Conservation (phyloP, 2,797 vertebrate genomes). For the Otolemur crassicaudatus region DNA sequence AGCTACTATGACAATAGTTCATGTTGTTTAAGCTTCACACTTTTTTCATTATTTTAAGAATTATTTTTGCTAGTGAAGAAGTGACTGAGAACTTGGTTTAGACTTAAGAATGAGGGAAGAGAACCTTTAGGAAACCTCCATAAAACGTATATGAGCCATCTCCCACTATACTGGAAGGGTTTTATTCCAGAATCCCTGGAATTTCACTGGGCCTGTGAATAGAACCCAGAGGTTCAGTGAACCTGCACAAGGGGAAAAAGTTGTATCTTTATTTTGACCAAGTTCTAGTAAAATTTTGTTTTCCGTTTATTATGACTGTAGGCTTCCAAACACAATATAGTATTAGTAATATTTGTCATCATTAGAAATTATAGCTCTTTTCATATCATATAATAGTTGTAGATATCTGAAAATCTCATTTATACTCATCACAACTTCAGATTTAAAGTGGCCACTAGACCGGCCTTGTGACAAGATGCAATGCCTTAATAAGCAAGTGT, state of each 20-base stretch:
- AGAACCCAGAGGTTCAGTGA: neutral
- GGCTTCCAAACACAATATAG: neutral
- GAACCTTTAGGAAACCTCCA: neutral
- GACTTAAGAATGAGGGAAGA: neutral
- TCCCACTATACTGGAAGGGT: neutral
- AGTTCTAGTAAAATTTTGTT: neutral
- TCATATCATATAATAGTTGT: neutral
- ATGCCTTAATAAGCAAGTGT: neutral
- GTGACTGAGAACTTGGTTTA: neutral
- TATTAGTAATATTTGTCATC: neutral
- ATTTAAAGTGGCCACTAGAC: neutral
- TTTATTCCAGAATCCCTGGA: neutral
- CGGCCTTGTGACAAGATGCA: neutral
- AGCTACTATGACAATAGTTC: neutral
- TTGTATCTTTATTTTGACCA: constrained; percentile 16
- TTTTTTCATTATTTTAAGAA: neutral
- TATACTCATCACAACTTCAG: neutral
- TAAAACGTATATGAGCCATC: neutral
- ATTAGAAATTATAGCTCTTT: constrained; percentile 30
- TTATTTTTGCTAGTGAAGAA: neutral
- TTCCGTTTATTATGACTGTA: neutral
- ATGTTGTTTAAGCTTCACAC: neutral
- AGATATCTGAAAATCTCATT: neutral
- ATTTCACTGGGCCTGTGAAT: too few relatives aligned
- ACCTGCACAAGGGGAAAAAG: neutral